Evolutionary conservation across 2,888 invertebrate species (phyloP), one percentile per base, ranked within the genome.

Genomic region (Notodromas monacha): DNA sequence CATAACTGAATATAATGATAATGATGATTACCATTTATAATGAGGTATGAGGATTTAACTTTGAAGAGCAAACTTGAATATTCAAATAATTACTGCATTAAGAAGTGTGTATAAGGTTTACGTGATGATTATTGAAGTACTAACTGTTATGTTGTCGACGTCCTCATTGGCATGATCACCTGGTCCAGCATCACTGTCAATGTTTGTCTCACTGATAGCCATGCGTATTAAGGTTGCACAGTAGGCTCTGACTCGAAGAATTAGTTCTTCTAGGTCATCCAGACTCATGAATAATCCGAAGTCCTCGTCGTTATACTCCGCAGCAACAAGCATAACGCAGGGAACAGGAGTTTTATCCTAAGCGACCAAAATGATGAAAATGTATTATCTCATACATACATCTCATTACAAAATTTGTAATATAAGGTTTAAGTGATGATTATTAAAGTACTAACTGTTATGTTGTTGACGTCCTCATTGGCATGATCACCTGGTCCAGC

Each of bases 1-100:
- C 21, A 21, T 21, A 21, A 21, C 21, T 21, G 21, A 21, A 21
- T 8, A 21, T 21, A 21, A 21, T 21, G 21, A 21, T 21, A 21
- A 21, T 21, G 21, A 21, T 21, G 21, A 21, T 21, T 21, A 21
- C 21, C 21, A 21, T 21, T 21, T 21, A 21, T 21, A 21, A 21
- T 21, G 21, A 21, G 21, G 21, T 21, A 21, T 21, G 21, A 21
- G 21, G 21, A 21, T 21, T 21, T 21, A 21, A 21, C 21, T 21
- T 21, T n/a, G 21, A 21, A 21, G 21, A 21, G 21, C 21, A 21
- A 21, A 21, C 21, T 21, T 21, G 21, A 21, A 21, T 21, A 21
- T 21, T 21, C n/a, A 21, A 21, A 21, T 21, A 21, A 21, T 21
- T 21, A 21, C 21, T 21, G 21, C 21, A 21, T 21, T 6, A 21